phyloP scores from a whole-genome alignment of 2,113 vertebrate species.

The Ibidorhyncha struthersii region DNA sequence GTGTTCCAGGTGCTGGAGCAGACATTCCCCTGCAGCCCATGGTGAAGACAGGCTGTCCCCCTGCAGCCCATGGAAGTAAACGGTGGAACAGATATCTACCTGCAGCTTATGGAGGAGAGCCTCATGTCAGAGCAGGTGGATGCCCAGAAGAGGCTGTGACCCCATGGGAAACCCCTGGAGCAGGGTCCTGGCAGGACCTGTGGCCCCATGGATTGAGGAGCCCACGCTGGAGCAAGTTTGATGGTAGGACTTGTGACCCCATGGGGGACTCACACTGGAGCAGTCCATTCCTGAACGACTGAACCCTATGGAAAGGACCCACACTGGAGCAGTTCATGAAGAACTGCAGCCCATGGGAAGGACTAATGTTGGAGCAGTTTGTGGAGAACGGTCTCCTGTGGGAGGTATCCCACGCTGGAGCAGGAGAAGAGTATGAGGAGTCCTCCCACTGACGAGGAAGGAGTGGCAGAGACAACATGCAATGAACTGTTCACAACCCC shows the following conservation, averaged over 20 bases:
- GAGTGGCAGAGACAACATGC: neutral
- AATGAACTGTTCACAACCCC: neutral
- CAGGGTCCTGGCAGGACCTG: neutral
- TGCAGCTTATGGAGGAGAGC: neutral
- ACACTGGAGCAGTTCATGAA: neutral
- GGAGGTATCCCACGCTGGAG: neutral
- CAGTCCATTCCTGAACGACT: too few species aligned
- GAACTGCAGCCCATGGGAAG: neutral
- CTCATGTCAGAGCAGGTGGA: neutral
- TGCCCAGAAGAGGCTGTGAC: neutral
- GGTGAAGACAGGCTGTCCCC: neutral
- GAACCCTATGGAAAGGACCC: too few species aligned
- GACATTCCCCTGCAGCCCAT: neutral
- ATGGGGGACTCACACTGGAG: too few species aligned
- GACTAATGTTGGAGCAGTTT: neutral
- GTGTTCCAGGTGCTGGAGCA: neutral
- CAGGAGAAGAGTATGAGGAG: neutral
- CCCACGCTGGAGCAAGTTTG: neutral
- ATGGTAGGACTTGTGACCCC: neutral
- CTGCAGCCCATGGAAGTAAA: neutral
- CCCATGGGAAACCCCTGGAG: neutral
- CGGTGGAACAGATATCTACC: neutral
- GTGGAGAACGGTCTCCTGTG: neutral
- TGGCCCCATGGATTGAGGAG: neutral
- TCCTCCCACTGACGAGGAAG: neutral